Conservation (phyloP, 1,140 invertebrate genomes). For the Drosophila willistoni region DNA sequence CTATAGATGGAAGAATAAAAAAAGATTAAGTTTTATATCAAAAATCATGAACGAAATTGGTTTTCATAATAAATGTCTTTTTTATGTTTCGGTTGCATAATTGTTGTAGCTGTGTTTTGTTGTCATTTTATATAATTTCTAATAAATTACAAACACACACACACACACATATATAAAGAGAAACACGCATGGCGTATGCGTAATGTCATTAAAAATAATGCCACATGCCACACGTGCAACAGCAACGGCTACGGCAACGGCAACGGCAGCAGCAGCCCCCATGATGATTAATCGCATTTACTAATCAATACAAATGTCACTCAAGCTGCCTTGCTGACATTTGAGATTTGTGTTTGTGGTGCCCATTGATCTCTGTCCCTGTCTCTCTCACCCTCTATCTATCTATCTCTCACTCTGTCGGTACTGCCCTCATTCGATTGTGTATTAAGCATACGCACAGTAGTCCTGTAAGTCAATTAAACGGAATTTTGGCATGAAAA, state of each 20-base stretch:
- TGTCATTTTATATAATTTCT: slow-evolving; percentile 41
- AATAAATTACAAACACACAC: slow-evolving; percentile 47
- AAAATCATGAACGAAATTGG: background rate
- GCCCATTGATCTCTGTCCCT: slow-evolving; percentile 10
- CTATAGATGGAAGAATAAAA: background rate
- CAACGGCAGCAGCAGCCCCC: slow-evolving; percentile 23
- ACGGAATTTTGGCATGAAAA: slow-evolving; percentile 22
- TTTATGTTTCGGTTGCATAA: slow-evolving; percentile 24
- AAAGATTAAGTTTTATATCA: background rate
- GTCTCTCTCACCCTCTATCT: slow-evolving; percentile 36
- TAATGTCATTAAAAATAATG: slow-evolving; percentile 62
- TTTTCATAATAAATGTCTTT: slow-evolving; percentile 8
- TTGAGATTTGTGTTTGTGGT: slow-evolving; percentile 68
- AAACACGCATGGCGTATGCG: slow-evolving; percentile 42
- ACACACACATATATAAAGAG: slow-evolving; percentile 30
- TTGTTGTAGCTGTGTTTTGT: slow-evolving; percentile 46
- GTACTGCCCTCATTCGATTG: slow-evolving; percentile 26
- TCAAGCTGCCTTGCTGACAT: slow-evolving; percentile 64
- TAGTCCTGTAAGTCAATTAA: slow-evolving; percentile 46
- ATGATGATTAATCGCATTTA: slow-evolving; percentile 75
- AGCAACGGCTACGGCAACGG: background rate
- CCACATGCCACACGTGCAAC: slow-evolving; percentile 44
- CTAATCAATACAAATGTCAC: slow-evolving; percentile 80
- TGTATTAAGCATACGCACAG: slow-evolving; percentile 73
- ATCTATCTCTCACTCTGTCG: slow-evolving; percentile 4